Conservation (phyloP, 2,888 invertebrate species). For the Cephus pygmeus region DNA sequence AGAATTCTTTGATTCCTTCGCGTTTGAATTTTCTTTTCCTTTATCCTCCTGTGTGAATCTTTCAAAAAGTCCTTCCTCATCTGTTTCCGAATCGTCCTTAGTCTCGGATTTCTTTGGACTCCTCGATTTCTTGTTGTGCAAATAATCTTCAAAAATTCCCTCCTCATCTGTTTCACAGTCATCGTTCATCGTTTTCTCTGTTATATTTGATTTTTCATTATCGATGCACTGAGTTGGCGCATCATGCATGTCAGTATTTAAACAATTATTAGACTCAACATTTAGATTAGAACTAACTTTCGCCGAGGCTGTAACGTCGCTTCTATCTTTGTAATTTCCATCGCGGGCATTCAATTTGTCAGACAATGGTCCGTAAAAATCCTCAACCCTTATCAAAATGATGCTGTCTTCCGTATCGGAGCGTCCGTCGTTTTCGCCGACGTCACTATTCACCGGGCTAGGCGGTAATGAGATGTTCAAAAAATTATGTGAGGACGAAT, state of each 20-base stretch:
- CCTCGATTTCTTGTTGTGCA: not conserved
- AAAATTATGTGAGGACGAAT: not conserved
- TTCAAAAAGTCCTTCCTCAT: constrained; percentile 27
- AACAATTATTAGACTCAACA: not conserved
- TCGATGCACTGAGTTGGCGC: constrained; percentile 16
- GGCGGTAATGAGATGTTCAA: not conserved
- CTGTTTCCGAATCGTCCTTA: constrained; percentile 22
- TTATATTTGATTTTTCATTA: not conserved
- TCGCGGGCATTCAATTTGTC: not conserved
- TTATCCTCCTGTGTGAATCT: not conserved
- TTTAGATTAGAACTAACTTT: not conserved
- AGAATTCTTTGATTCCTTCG: not conserved
- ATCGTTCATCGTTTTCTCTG: too few species aligned
- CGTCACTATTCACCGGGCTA: not conserved
- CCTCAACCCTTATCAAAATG: not conserved
- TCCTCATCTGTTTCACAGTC: not conserved
- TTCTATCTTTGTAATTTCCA: not conserved
- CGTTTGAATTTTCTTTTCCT: constrained; percentile 11
- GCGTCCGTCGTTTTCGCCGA: not conserved
- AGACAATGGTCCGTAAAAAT: not conserved
- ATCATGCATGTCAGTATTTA: constrained; percentile 8
- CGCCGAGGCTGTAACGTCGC: not conserved
- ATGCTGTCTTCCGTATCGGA: not conserved
- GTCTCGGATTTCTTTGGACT: not conserved
- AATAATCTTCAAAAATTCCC: not conserved